A percentile compares a stretch with the other conserved stretches of the same genome.
Evolutionary conservation across 2,797 vertebrate species (phyloP).

Genomic region (Trichosurus vulpecula): DNA sequence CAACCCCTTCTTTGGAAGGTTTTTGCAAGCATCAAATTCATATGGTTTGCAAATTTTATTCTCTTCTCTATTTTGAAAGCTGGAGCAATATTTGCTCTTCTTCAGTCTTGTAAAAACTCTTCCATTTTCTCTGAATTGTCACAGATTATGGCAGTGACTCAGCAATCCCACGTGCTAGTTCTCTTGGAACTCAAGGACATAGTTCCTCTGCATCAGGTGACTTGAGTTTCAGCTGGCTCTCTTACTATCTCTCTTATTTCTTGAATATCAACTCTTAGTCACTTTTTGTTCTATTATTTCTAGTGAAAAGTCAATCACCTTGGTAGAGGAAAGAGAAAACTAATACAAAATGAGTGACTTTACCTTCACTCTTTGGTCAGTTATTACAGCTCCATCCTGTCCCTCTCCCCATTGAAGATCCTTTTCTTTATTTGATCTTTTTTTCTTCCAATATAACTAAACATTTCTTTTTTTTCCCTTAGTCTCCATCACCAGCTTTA

Average conservation of each 20-base stretch:
- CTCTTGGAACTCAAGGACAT: neutral
- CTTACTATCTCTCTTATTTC: neutral
- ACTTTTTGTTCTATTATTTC: neutral
- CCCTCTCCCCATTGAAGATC: neutral
- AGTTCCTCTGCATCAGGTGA: neutral
- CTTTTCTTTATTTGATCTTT: neutral
- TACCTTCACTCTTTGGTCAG: neutral
- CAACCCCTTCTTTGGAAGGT: neutral
- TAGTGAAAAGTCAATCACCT: neutral
- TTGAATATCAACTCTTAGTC: neutral
- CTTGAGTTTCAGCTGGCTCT: neutral
- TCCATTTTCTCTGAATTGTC: neutral
- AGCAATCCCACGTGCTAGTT: neutral
- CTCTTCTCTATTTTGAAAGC: neutral
- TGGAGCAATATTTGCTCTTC: neutral
- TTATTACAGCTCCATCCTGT: neutral
- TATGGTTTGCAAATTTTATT: neutral
- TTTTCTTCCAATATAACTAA: neutral
- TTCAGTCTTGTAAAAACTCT: neutral
- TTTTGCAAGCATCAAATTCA: neutral
- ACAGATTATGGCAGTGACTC: neutral
- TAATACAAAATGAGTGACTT: neutral
- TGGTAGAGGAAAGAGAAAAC: neutral
- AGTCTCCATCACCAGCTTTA: neutral
- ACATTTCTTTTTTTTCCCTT: neutral